Percentiles rank a stretch among this genome's conserved stretches.
These are phyloP conservation scores for Podiceps cristatus DNA, from an alignment of 2,113 vertebrate genomes.

Conservation along the genomic window DNA sequence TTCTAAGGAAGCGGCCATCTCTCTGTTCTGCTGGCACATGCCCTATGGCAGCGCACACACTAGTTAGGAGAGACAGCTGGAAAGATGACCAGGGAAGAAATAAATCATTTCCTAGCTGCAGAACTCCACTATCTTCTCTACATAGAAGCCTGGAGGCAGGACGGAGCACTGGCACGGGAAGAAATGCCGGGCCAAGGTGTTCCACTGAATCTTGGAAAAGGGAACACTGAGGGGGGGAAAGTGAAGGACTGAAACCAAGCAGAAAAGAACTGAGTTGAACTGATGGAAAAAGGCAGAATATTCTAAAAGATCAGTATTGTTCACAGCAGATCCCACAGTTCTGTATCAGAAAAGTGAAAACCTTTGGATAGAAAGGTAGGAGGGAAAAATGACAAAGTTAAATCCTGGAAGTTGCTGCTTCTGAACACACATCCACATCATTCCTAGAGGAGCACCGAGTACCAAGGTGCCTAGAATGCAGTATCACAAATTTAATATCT, in stretches of 20 bases:
- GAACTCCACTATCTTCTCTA: neutral
- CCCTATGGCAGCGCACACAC: neutral
- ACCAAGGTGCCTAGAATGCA: neutral
- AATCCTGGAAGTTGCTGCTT: neutral
- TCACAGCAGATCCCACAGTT: neutral
- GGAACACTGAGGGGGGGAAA: neutral
- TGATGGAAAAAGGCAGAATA: neutral
- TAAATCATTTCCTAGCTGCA: neutral
- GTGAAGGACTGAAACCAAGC: neutral
- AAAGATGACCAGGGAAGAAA: neutral
- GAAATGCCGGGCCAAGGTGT: neutral
- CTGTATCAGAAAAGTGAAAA: neutral
- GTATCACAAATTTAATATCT: neutral
- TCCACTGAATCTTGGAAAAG: neutral
- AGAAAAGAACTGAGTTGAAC: neutral
- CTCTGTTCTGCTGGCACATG: neutral
- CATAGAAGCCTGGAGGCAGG: neutral
- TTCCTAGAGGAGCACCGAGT: neutral
- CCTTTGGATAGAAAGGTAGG: neutral
- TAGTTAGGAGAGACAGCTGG: neutral
- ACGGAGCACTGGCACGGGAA: fast-evolving
- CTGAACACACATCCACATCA: neutral
- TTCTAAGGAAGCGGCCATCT: neutral
- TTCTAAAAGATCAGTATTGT: neutral
- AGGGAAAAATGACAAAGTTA: neutral